These are phyloP conservation scores for Coilia nasus DNA, from an alignment of 2,797 vertebrate species.

Conservation along the genomic window DNA sequence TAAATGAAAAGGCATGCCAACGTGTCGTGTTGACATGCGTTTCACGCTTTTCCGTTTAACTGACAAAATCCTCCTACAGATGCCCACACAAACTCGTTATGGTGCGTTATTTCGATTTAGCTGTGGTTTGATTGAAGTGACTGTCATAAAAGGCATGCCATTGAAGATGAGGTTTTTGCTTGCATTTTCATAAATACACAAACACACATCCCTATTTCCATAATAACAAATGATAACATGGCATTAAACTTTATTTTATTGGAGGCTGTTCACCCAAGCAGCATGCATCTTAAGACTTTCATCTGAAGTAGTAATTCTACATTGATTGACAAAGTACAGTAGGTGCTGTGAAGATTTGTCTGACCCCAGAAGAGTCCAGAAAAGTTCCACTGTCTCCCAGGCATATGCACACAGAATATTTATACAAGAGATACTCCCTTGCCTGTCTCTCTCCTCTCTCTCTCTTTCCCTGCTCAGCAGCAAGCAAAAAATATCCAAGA, in stretches of 20 bases:
- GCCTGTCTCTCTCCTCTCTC: neutral
- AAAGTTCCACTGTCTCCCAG: neutral
- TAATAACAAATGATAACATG: slow-evolving; percentile 41
- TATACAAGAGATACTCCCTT: slow-evolving; percentile 20
- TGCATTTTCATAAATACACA: slow-evolving; percentile 40
- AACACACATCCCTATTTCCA: slow-evolving; percentile 37
- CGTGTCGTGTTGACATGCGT: neutral
- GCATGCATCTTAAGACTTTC: neutral
- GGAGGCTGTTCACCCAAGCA: neutral
- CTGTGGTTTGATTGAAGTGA: slow-evolving; percentile 35
- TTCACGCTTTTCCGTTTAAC: neutral
- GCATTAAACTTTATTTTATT: slow-evolving; percentile 40
- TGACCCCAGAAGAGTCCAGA: neutral
- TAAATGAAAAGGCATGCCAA: neutral
- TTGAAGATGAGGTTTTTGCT: slow-evolving; percentile 27
- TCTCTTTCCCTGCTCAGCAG: neutral
- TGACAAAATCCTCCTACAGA: slow-evolving; percentile 5
- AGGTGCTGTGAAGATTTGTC: neutral
- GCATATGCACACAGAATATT: neutral
- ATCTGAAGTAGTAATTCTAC: neutral
- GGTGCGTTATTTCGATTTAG: slow-evolving; percentile 37
- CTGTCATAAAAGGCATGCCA: slow-evolving; percentile 40
- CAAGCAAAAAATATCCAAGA: neutral
- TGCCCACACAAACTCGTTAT: slow-evolving; percentile 30
- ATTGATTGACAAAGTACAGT: slow-evolving; percentile 10